These are phyloP conservation scores for Amblyjoppa fuscipennis DNA, from an alignment of 2,888 invertebrate species.

Conservation along the genomic window DNA sequence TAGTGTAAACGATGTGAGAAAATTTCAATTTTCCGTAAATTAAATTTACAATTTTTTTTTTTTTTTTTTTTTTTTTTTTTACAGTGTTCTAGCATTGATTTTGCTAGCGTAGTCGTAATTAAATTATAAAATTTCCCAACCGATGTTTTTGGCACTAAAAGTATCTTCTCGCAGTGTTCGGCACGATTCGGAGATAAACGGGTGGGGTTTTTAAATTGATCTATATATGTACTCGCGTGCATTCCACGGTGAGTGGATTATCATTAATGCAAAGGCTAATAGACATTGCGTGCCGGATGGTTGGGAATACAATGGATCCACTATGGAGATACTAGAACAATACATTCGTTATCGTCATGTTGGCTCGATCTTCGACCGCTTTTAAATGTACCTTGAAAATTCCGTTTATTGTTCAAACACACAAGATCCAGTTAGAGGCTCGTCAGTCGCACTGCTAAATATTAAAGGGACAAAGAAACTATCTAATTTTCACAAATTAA, in stretches of 20 bases:
- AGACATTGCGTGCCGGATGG: conserved; percentile 25
- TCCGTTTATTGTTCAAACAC: background rate
- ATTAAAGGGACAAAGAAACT: background rate
- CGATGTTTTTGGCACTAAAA: background rate
- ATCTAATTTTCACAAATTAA: background rate
- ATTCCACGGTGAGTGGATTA: conserved; percentile 28
- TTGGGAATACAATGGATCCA: background rate
- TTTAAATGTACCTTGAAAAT: conserved; percentile 4
- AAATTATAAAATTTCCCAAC: background rate
- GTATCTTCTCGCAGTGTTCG: background rate
- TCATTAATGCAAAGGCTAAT: conserved; percentile 49
- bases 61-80: too few species aligned
- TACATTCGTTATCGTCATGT: background rate
- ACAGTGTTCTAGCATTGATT: too few species aligned
- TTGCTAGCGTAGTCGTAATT: background rate
- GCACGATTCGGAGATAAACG: conserved; percentile 17
- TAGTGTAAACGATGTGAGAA: too few species aligned
- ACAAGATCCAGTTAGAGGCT: background rate
- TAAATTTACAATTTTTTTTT: too few species aligned
- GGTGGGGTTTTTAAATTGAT: background rate
- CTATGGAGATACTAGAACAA: background rate
- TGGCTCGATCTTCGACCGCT: conserved; percentile 8
- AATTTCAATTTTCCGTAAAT: too few species aligned
- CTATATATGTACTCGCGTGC: conserved; percentile 30
- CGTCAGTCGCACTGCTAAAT: background rate